Evolutionary conservation across 2,888 invertebrate species (phyloP), one percentile per base, ranked within the genome.

Genomic region (Conus canariensis): DNA sequence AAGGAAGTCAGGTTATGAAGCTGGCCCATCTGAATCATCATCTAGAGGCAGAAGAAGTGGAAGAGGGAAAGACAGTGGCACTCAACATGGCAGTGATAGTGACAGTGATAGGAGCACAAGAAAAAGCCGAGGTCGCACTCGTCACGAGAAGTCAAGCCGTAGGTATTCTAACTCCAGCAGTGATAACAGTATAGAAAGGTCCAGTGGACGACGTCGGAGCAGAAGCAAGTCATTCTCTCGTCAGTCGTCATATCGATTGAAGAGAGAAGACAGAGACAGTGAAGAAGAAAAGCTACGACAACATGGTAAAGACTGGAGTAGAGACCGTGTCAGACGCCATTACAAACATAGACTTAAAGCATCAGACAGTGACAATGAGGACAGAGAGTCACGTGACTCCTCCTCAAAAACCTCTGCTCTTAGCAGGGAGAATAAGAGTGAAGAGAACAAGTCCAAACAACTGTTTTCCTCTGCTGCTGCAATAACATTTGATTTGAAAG

Each of bases 61-160:
- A n/a, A 56, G 77, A 56, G n/a, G 58, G 14, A 88, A 77, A 58
- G 87, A 45, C 6, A 30, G 67, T 64, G 19, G 30, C 45, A 25
- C 56, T 58, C 25, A 58, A 67, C 64, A 80, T 58, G 87, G 82
- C 16, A 88, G 88, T 74, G 87, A 89, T 19, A 90, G 91, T 82
- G 91, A 90, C 87, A 89, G 83, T 70, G 89, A 90, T 25, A 89
- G 58, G 25, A 67, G 30, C 19, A n/a, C 45, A 22, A 88, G 67
- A 64, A 25, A 45, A 45, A 45, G 45, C 64, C 30, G 58, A 67
- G 30, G 59, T 22, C 83, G 56, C 30, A 64, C 85, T 67, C 85
- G 58, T 3, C 45, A 64, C 10, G 64, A 64, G 70, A 67, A 58
- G 30, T 64, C 19, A 16, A 56, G 59, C 12, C 58, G 67, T 85